Evolutionary conservation across 2,113 vertebrate genomes (phyloP).

Genomic region (Rallus limicola): DNA sequence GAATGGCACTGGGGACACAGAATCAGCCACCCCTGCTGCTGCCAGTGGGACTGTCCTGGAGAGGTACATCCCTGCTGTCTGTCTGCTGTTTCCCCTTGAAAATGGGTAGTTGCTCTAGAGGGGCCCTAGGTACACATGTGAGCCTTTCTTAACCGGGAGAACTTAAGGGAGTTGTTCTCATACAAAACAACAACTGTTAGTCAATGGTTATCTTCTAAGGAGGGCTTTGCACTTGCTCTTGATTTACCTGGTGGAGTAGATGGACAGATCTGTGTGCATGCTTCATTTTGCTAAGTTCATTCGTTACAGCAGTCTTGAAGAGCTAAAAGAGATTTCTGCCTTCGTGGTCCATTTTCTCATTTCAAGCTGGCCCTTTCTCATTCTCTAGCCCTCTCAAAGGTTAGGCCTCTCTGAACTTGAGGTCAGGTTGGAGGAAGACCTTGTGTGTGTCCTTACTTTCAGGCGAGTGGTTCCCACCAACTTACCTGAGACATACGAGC

Average conservation of each 20-base stretch:
- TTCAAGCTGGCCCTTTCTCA: neutral
- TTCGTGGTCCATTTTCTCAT: neutral
- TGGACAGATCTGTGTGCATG: neutral
- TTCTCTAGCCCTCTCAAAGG: neutral
- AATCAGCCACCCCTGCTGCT: conserved; percentile 81
- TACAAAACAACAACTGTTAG: neutral
- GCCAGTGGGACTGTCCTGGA: conserved; percentile 90
- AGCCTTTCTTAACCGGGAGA: neutral
- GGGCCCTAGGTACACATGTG: neutral
- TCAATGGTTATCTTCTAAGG: neutral
- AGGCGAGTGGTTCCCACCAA: neutral
- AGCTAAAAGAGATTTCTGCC: neutral
- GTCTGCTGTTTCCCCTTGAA: neutral
- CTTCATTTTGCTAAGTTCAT: neutral
- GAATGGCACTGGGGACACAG: conserved; percentile 86
- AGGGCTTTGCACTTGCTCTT: neutral
- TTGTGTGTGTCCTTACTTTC: neutral
- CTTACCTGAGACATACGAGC: too few species aligned
- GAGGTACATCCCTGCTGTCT: conserved; percentile 78
- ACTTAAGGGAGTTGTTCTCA: neutral
- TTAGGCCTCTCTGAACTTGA: neutral
- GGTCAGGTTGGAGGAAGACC: neutral
- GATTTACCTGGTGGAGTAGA: neutral
- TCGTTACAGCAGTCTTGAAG: neutral
- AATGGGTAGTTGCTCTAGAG: neutral